phyloP scores from a whole-genome alignment of 2,113 vertebrate genomes.

The Eupsittula cactorum region DNA sequence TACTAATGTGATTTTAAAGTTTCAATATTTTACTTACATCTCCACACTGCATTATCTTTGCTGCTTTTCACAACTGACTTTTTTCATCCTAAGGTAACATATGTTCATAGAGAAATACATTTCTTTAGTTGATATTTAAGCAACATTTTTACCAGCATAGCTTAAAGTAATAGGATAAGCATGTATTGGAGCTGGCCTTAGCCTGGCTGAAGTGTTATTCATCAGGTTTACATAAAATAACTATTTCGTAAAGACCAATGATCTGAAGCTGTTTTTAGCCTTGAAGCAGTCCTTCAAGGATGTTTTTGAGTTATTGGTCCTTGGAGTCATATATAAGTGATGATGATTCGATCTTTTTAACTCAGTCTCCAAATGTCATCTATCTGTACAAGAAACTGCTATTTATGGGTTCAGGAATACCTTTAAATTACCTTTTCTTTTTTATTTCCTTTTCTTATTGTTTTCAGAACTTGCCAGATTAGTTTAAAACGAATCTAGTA shows the following conservation, averaged over 20 bases:
- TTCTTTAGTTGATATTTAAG: neutral
- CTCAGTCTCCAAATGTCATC: neutral
- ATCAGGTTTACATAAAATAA: neutral
- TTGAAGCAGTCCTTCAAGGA: neutral
- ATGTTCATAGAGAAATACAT: neutral
- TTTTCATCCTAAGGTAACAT: neutral
- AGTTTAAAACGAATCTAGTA: neutral
- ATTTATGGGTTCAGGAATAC: neutral
- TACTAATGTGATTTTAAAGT: neutral
- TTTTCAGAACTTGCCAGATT: neutral
- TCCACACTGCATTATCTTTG: neutral
- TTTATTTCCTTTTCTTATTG: neutral
- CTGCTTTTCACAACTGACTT: neutral
- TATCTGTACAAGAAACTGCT: neutral
- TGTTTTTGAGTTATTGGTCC: neutral
- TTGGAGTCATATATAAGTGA: neutral
- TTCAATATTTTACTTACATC: neutral
- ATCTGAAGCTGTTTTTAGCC: neutral
- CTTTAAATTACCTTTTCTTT: neutral
- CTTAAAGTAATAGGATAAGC: neutral
- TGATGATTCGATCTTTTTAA: neutral
- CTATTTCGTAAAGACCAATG: conserved; percentile 2
- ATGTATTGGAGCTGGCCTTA: neutral
- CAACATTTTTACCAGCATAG: neutral
- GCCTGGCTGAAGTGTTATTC: neutral